Evolutionary conservation across 2,797 vertebrate species (phyloP).

Genomic region (Pelobates cultripes): DNA sequence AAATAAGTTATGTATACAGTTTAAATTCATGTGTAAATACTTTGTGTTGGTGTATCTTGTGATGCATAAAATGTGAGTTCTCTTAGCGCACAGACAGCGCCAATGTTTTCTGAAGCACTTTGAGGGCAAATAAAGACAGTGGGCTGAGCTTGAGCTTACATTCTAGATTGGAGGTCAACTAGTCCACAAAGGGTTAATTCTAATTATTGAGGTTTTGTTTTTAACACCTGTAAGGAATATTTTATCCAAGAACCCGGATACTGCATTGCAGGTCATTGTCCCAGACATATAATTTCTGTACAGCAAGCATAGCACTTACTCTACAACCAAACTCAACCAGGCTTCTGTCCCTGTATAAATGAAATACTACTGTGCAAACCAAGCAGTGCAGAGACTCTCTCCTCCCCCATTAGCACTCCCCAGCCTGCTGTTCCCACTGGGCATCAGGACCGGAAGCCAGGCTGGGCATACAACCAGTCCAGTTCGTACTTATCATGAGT

Average conservation of each 20-base stretch:
- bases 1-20: no score
- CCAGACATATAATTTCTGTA: slow-evolving; percentile 21
- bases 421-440: slow-evolving; percentile 45
- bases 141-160: no score
- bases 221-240: no score
- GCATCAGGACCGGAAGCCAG: slow-evolving; percentile 52
- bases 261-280: slow-evolving; percentile 38
- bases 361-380: neutral
- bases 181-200: no score
- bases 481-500: slow-evolving; percentile 63
- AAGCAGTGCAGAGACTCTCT: slow-evolving; percentile 5
- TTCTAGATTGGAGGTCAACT: no score
- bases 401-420: slow-evolving; percentile 34
- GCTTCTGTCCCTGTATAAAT: neutral
- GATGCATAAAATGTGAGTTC: no score
- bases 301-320: neutral
- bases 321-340: neutral
- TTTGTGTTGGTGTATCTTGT: no score
- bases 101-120: no score
- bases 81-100: no score
- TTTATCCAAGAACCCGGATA: neutral
- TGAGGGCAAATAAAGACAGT: no score
- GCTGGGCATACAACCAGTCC: slow-evolving; percentile 63
- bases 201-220: no score
- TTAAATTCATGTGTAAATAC: no score